A percentile compares a stretch with the other conserved stretches of the same genome.
phyloP scores from a whole-genome alignment of 1,140 invertebrate genomes.

The Nephotettix cincticeps region DNA sequence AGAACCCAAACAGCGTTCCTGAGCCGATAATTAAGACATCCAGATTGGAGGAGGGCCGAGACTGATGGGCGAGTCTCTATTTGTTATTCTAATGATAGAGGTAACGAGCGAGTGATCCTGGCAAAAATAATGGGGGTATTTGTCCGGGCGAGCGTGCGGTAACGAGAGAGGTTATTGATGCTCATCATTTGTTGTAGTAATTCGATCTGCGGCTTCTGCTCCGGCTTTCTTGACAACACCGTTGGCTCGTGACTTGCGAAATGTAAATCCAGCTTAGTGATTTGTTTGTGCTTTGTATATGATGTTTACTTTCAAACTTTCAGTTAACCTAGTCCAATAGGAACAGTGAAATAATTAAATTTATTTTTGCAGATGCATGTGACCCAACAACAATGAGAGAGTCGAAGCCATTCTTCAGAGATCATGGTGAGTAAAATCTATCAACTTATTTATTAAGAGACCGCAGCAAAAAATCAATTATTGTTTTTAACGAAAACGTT shows the following conservation, averaged over 20 bases:
- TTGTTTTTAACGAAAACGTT: too few relatives aligned
- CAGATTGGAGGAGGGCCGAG: neutral
- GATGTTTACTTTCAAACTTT: too few relatives aligned
- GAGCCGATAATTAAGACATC: constrained; percentile 6
- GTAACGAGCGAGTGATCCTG: neutral
- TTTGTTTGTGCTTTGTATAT: neutral
- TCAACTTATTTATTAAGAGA: too few relatives aligned
- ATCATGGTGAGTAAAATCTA: too few relatives aligned
- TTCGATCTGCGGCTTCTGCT: constrained; percentile 10
- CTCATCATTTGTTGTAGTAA: constrained; percentile 13
- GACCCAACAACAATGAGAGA: constrained; percentile 9
- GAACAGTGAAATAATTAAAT: neutral
- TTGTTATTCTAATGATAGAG: constrained; percentile 18
- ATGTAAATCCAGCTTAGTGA: neutral
- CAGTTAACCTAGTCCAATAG: too few relatives aligned
- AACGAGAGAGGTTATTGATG: constrained; percentile 15
- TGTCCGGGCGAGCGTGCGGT: neutral
- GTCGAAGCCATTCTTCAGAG: neutral
- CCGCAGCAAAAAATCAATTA: too few relatives aligned
- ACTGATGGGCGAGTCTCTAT: neutral
- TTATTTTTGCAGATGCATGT: constrained; percentile 4
- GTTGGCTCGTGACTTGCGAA: neutral
- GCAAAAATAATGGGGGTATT: constrained; percentile 10
- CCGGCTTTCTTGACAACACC: neutral
- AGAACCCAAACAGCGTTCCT: too few relatives aligned